A percentile compares a stretch with the other conserved stretches of the same genome.
Conservation (phyloP, 2,888 invertebrate species). For the Brassicogethes aeneus region DNA sequence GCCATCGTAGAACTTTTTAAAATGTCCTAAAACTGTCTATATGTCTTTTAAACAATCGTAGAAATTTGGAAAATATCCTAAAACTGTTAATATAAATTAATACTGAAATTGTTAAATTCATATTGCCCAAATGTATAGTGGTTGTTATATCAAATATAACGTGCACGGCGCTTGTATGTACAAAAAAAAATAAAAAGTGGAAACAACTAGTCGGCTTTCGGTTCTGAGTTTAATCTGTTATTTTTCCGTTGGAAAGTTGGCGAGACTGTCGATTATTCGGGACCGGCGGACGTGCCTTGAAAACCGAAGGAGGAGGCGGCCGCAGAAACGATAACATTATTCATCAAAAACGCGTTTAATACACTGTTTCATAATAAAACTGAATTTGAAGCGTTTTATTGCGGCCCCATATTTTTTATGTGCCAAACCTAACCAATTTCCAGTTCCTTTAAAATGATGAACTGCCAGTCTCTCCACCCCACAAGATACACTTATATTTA, state of each 20-base stretch:
- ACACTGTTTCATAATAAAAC: conserved; percentile 40
- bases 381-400: conserved; percentile 37
- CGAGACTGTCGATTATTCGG: conserved; percentile 39
- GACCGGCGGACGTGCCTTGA: conserved; percentile 39
- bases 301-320: conserved; percentile 26
- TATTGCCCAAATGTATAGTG: no score
- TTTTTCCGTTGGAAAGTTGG: conserved; percentile 33
- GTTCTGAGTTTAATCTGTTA: conserved; percentile 21
- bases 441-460: conserved; percentile 7
- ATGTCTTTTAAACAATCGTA: no score
- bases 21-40: no score
- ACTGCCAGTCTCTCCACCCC: no score
- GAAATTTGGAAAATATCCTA: no score
- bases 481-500: no score
- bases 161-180: no score
- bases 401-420: conserved; percentile 21
- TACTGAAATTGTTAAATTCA: no score
- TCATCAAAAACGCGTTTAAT: conserved; percentile 42
- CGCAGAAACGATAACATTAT: conserved; percentile 35
- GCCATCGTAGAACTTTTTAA: no score
- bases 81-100: no score
- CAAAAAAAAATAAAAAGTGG: no score
- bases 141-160: no score
- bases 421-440: conserved; percentile 7
- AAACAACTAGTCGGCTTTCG: conserved; percentile 10